phyloP scores from a whole-genome alignment of 2,113 vertebrate species.

The Macrotus californicus region DNA sequence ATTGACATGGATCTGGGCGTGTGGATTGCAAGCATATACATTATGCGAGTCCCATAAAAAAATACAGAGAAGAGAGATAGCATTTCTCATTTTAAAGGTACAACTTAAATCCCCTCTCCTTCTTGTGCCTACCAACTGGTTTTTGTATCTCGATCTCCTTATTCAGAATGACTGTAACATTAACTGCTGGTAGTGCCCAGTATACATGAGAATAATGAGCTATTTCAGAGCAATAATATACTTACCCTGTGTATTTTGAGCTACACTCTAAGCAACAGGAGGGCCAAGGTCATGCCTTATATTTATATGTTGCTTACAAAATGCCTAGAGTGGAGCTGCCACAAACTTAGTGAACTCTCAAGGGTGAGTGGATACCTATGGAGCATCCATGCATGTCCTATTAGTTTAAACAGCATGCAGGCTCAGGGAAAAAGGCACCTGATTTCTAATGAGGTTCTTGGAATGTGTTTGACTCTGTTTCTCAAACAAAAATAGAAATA shows the following conservation, averaged over 20 bases:
- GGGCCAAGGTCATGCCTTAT: neutral
- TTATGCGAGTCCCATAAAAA: neutral
- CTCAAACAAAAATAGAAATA: conserved; percentile 20
- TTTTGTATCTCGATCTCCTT: neutral
- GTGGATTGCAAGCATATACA: neutral
- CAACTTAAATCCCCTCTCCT: neutral
- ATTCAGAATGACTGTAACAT: neutral
- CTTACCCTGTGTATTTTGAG: neutral
- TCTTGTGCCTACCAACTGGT: neutral
- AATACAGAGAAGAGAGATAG: neutral
- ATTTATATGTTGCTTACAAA: neutral
- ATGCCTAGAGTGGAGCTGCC: neutral
- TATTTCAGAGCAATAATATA: neutral
- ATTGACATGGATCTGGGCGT: neutral
- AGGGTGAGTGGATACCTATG: neutral
- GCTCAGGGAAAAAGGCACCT: neutral
- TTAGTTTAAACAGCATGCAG: neutral
- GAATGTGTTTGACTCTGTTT: neutral
- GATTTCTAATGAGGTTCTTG: neutral
- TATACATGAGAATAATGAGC: neutral
- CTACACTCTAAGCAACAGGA: neutral
- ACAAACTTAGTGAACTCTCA: neutral
- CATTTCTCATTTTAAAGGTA: neutral
- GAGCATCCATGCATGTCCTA: neutral
- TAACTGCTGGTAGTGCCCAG: neutral